Evolutionary conservation across 92 coral and sea anemone genomes (phyloP), one percentile per base, ranked within the genome.

Genomic region (Porites evermanni): DNA sequence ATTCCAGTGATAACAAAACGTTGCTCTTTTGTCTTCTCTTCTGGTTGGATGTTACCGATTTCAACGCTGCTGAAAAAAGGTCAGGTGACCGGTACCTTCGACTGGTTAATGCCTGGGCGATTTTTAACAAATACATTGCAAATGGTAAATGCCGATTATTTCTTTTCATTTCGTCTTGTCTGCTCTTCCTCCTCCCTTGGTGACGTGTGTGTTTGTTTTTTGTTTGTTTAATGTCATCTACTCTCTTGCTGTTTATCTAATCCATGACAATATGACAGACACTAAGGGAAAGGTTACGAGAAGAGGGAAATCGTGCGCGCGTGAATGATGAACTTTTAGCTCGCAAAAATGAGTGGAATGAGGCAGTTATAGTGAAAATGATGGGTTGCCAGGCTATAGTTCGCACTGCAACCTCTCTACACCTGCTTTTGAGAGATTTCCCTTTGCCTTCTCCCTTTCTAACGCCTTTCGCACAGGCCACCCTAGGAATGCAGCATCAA

Each of bases 21-120:
- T 78, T 91, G 20, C 47, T 97, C 56, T 86, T 90, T 23, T 86
- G 85, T 63, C 82, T 97, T 73, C 76, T 92, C 78, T 97, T 97
- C 84, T 97, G 99, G 99, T 92, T 95, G 76, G 98, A 95, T 71
- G 96, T 95, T 53, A 79, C 87, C 23, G 98, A 95, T 78, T 91
- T 94, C 47, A 84, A 92, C 78, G 89, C 91, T n/a, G 96, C 95
- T 2, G 98, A 94, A 64, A 88, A 88, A 79, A 91, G 99, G 16
- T 92, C 93, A 32, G 94, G 99, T 29, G 99, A 97, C 83, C 93
- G 95, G 17, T 94, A 97, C 77, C 88, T 95, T 24, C 95, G 95
- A 72, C 92, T 96, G 21, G 92, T 98, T 71, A 94, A 75, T 67
- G 98, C 97, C 2, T 97, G 99, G 99, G 94, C 89, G 44, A 97